A percentile compares a stretch with the other conserved stretches of the same genome.
These are phyloP conservation scores for Chymomyza amoena DNA, from an alignment of 2,888 invertebrate species.

Conservation along the genomic window DNA sequence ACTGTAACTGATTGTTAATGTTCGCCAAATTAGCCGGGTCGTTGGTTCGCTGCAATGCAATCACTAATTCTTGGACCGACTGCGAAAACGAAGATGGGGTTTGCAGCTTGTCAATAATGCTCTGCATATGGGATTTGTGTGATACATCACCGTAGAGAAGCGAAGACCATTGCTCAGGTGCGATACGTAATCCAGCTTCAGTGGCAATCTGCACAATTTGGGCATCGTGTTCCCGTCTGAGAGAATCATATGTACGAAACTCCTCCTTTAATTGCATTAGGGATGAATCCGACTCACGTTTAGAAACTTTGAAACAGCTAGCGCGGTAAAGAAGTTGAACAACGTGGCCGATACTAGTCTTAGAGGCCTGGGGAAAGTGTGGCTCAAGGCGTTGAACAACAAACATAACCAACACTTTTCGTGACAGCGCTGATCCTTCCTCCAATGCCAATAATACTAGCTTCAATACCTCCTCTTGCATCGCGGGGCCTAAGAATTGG, in stretches of 20 bases:
- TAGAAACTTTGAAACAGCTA: slow-evolving; percentile 98
- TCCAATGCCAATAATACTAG: slow-evolving; percentile 95
- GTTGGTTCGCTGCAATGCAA: slow-evolving; percentile 91
- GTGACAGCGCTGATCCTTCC: slow-evolving; percentile 95
- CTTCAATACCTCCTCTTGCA: slow-evolving; percentile 99
- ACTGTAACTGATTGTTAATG: slow-evolving; percentile 88
- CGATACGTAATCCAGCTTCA: slow-evolving; percentile 96
- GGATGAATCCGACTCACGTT: slow-evolving; percentile 97
- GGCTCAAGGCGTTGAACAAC: slow-evolving; percentile 97
- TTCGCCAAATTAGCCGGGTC: slow-evolving; percentile 91
- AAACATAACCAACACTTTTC: slow-evolving; percentile 98
- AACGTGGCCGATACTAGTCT: slow-evolving; percentile 99
- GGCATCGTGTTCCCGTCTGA: slow-evolving; percentile 97
- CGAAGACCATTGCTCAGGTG: slow-evolving; percentile 99
- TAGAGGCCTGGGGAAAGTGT: slow-evolving; percentile 97
- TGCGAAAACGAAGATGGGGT: slow-evolving; percentile 95
- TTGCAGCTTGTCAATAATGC: slow-evolving; percentile 92
- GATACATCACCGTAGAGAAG: slow-evolving; percentile 95
- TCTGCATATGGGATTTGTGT: slow-evolving; percentile 99
- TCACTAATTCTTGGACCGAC: slow-evolving; percentile 93
- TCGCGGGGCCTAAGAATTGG: slow-evolving; percentile 98
- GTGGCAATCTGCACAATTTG: slow-evolving; percentile 99
- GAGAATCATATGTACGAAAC: slow-evolving; percentile 94
- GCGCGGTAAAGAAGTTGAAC: slow-evolving; percentile 98
- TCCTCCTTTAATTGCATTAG: slow-evolving; percentile 99